Percentiles rank a stretch among this genome's conserved stretches.
phyloP scores from a whole-genome alignment of 1,140 invertebrate species.

The Drosophila virilis region DNA sequence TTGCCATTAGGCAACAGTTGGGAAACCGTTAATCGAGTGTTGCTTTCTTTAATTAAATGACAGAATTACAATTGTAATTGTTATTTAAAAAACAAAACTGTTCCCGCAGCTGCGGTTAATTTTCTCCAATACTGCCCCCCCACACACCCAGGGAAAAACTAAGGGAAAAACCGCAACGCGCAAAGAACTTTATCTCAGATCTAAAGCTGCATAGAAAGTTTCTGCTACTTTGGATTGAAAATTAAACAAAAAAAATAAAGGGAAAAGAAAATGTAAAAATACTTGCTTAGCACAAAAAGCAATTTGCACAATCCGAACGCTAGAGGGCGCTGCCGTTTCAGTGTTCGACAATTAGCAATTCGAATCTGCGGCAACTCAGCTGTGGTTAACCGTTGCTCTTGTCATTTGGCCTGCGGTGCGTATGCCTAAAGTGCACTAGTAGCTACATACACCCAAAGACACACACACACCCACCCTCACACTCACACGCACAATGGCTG shows the following conservation, averaged over 20 bases:
- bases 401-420: slow-evolving; percentile 10
- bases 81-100: slow-evolving; percentile 36
- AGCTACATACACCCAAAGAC: not conserved
- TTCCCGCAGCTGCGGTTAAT: slow-evolving; percentile 15
- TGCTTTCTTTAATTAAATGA: slow-evolving; percentile 36
- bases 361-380: slow-evolving; percentile 17
- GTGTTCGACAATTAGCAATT: slow-evolving; percentile 28
- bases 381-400: slow-evolving; percentile 2
- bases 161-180: slow-evolving; percentile 17
- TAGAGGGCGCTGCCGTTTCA: slow-evolving; percentile 29
- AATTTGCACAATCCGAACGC: slow-evolving; percentile 2
- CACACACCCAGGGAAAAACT: not conserved
- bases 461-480: not conserved
- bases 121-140: not conserved
- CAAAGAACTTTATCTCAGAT: slow-evolving; percentile 8
- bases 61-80: slow-evolving; percentile 30
- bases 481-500: slow-evolving; percentile 5
- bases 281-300: not conserved
- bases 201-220: slow-evolving; percentile 3
- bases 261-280: not conserved
- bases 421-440: slow-evolving; percentile 6
- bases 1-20: slow-evolving; percentile 26
- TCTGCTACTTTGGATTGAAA: not conserved
- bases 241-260: not conserved
- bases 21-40: slow-evolving; percentile 16